Conservation (phyloP, 2,113 vertebrate species). For the Pterocles burchelli region DNA sequence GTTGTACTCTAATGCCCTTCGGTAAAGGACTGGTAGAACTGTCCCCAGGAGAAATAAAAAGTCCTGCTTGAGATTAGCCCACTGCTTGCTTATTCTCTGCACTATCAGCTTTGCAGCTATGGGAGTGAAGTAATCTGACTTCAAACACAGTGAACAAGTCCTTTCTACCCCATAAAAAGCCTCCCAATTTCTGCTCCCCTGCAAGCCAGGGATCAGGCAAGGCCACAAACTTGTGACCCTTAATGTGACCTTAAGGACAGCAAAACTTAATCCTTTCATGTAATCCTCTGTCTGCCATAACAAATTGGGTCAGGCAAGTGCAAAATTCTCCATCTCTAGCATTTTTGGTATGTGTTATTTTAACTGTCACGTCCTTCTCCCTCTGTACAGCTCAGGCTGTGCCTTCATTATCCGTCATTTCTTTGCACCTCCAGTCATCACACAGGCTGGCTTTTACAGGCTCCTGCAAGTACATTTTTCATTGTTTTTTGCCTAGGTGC, state of each 20-base stretch:
- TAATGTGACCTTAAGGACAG: conserved; percentile 44
- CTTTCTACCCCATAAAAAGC: conserved; percentile 46
- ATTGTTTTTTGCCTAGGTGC: not conserved
- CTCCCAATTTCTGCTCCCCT: not conserved
- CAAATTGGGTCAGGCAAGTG: conserved; percentile 58
- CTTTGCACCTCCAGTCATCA: not conserved
- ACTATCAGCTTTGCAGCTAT: conserved; percentile 13
- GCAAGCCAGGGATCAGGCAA: conserved; percentile 36
- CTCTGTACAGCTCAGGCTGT: not conserved
- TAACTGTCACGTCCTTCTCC: conserved; percentile 47
- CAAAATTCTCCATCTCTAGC: conserved; percentile 54
- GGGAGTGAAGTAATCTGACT: conserved; percentile 50
- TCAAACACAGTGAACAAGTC: conserved; percentile 17
- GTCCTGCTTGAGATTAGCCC: conserved; percentile 23
- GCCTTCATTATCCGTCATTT: conserved; percentile 21
- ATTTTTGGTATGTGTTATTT: conserved; percentile 35
- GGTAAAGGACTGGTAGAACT: conserved; percentile 16
- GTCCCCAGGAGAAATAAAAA: not conserved
- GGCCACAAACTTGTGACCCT: conserved; percentile 51
- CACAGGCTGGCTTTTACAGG: not conserved
- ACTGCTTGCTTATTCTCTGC: conserved; percentile 18
- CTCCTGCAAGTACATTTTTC: not conserved
- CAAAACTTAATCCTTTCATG: conserved; percentile 61
- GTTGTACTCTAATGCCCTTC: not conserved
- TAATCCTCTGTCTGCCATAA: conserved; percentile 59